Evolutionary conservation across 2,113 vertebrate species (phyloP), one percentile per base, ranked within the genome.

Genomic region (Chamaea fasciata): DNA sequence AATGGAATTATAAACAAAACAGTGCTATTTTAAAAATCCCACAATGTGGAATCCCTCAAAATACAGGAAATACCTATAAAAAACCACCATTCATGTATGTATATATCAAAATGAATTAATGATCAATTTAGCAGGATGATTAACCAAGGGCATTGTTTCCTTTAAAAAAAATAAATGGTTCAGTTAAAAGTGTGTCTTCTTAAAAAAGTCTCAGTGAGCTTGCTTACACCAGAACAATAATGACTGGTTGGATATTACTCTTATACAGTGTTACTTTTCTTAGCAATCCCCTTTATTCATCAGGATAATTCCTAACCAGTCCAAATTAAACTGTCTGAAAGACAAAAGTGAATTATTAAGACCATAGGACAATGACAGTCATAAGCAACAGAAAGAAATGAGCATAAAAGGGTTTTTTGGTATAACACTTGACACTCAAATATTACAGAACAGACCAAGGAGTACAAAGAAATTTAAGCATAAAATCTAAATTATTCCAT

Each of bases 81-180:
- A 26, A 6, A 5, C 2, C 3, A 10, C 4, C 15, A 13, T 76
- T 70, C 0, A 12, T 11, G 2, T 47, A n/a, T 16, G 2, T 27
- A 20, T 67, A 21, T 44, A 35, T 53, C 16, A 18, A 83, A 78
- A 76, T 37, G 6, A 18, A 74, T 76, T 68, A 5, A 52, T 1
- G 1, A 27, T 23, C 7, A 24, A 7, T 55, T 62, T 75, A 75
- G 15, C 8, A 44, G 10, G 33, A 83, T 42, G 14, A 37, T 5
- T 75, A 63, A 46, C 4, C 7, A 70, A 35, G 63, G 23, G 0
- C 11, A 44, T 30, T 13, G 5, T 39, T 88, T 76, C 14, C 35
- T 37, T 79, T 6, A 7, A 7, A n/a, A 47, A 50, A 35, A 14
- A 56, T 11, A 7, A 8, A 31, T 7, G 0, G 0, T 26, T 41